Evolutionary conservation across 2,113 vertebrate species (phyloP).

Genomic region (Upupa epops): DNA sequence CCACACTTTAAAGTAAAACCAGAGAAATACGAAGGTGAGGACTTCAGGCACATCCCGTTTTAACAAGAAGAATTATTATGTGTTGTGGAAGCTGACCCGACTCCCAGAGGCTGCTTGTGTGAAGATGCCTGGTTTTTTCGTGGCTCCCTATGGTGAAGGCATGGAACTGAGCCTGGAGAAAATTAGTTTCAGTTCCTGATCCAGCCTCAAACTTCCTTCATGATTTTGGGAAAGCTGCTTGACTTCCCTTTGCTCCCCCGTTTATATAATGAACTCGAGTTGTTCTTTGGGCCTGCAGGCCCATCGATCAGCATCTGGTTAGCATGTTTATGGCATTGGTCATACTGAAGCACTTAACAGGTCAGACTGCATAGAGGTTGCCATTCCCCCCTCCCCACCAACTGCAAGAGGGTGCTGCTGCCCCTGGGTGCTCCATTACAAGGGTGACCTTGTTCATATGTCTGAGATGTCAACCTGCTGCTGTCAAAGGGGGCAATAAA

Average conservation of each 20-base stretch:
- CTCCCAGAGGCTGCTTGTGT: conserved; percentile 50
- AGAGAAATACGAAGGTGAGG: conserved; percentile 16
- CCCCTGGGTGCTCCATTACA: neutral
- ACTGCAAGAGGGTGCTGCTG: neutral
- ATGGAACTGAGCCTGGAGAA: conserved; percentile 23
- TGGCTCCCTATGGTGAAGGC: conserved; percentile 27
- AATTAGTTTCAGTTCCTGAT: conserved; percentile 56
- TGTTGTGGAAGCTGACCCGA: conserved; percentile 50
- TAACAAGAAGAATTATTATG: conserved; percentile 48
- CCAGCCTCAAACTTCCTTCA: conserved; percentile 42
- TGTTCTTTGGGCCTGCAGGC: conserved; percentile 49
- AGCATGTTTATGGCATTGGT: conserved; percentile 38
- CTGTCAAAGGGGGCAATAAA: neutral
- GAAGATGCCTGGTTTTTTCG: conserved; percentile 29
- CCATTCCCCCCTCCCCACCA: neutral
- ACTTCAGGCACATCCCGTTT: conserved; percentile 15
- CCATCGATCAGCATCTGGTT: conserved; percentile 58
- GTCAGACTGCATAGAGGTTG: neutral
- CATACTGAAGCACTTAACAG: conserved; percentile 14
- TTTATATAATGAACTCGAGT: conserved; percentile 41
- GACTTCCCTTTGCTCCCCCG: neutral
- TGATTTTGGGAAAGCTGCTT: conserved; percentile 56
- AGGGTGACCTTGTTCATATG: neutral
- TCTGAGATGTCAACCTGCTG: neutral
- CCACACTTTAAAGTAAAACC: conserved; percentile 24